Conservation (phyloP, 2,888 invertebrate species). For the Chelonus formosanus region DNA sequence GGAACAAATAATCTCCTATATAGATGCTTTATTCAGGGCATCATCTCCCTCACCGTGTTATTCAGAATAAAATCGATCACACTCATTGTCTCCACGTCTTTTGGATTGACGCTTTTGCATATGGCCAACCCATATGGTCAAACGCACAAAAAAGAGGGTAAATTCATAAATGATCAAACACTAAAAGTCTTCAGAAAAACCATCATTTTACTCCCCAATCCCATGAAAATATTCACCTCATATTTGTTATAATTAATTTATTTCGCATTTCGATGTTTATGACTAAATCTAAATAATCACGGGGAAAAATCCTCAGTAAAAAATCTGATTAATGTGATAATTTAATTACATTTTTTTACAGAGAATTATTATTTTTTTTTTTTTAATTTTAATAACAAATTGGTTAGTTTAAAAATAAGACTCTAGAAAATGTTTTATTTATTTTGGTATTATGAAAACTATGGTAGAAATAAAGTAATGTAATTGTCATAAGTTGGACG, state of each 20-base stretch:
- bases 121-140: conserved; percentile 62
- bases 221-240: conserved; percentile 21
- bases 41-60: conserved; percentile 15
- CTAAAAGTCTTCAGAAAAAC: conserved; percentile 18
- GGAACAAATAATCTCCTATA: not conserved
- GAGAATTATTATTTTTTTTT: too few relatives aligned
- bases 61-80: conserved; percentile 32
- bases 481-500: too few relatives aligned
- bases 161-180: conserved; percentile 56
- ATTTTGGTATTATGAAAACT: too few relatives aligned
- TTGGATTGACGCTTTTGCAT: conserved; percentile 50
- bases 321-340: too few relatives aligned
- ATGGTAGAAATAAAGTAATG: too few relatives aligned
- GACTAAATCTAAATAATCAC: conserved; percentile 17
- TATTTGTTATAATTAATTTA: too few relatives aligned
- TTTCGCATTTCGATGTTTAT: not conserved
- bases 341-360: too few relatives aligned
- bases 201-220: conserved; percentile 2
- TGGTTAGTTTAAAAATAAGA: too few relatives aligned
- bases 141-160: conserved; percentile 58
- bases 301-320: too few relatives aligned
- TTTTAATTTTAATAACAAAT: too few relatives aligned
- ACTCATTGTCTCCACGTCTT: conserved; percentile 22
- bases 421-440: too few relatives aligned
- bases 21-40: not conserved